Evolutionary conservation across 2,113 vertebrate genomes (phyloP), one percentile per base, ranked within the genome.

Genomic region (Paratilapia polleni): DNA sequence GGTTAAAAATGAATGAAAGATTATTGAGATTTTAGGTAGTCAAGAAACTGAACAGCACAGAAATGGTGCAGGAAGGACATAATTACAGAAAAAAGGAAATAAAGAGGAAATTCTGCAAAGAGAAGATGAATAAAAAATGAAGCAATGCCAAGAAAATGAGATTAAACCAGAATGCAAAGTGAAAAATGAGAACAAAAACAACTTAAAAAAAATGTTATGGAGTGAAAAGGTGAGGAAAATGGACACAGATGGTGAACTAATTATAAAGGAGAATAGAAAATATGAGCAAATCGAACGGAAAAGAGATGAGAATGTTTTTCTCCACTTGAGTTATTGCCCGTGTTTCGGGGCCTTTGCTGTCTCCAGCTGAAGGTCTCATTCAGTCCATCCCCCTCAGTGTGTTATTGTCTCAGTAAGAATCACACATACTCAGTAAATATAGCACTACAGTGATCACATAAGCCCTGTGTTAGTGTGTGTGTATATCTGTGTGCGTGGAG

Each of bases 351-450:
- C 38, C 26, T 20, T 14, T 26, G 26, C 41, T 11, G 41, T 77
- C 76, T 64, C 19, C 14, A 19, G 43, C 26, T 83, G 81, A 85
- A 77, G 76, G 66, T 80, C 11, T 10, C 5, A 10, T 43, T 61
- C 61, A 6, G 2, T 41, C 43, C 68, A 31, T 43, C 61, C 19
- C 31, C 68, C 26, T 57, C 81, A 4, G 31, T 31, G 0, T 56
- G 60, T 47, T 13, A 2, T 56, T 49, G 38, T 75, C 58, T 81
- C 70, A n/a, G 52, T 62, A 61, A 84, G 84, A 58, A 59, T 74
- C 66, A 57, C 82, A 84, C 70, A 66, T 22, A 59, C 60, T 24
- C 68, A 6, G 63, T 80, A 83, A 78, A 80, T 66, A 75, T 26
- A 68, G 24, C 34, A 19, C 52, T 4, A 36, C 77, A 54, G 22